phyloP scores from a whole-genome alignment of 2,888 invertebrate species.

The Sympetrum striolatum region DNA sequence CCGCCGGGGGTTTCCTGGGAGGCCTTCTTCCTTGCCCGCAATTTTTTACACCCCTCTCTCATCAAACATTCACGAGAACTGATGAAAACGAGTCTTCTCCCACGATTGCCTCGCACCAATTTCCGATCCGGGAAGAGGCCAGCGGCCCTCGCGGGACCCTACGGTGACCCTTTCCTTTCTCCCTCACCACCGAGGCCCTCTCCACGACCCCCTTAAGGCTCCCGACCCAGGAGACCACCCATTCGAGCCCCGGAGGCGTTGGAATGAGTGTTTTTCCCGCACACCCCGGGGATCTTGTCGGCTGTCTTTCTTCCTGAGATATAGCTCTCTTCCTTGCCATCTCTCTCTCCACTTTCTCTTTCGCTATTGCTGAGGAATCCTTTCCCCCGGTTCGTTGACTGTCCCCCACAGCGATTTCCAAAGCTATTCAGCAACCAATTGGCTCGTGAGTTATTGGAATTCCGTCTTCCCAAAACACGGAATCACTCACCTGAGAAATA shows the following conservation, averaged over 20 bases:
- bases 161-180: neutral
- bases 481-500: neutral
- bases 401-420: neutral
- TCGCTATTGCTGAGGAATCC: neutral
- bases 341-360: neutral
- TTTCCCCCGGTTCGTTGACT: neutral
- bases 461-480: neutral
- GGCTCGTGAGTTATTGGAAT: neutral
- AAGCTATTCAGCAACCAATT: neutral
- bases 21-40: conserved; percentile 47
- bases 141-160: conserved; percentile 4
- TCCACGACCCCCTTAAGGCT: conserved; percentile 14
- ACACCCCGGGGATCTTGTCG: neutral
- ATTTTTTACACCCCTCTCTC: conserved; percentile 47
- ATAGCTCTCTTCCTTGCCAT: neutral
- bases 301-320: conserved; percentile 10
- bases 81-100: conserved; percentile 52
- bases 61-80: conserved; percentile 51
- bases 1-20: conserved; percentile 20
- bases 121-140: conserved; percentile 44
- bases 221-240: conserved; percentile 17
- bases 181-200: neutral
- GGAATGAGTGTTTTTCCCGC: conserved; percentile 15
- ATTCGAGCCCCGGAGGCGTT: conserved; percentile 25
- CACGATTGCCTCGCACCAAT: conserved; percentile 50